Conservation (phyloP, 2,888 invertebrate species). For the Ophonus ardosiacus region DNA sequence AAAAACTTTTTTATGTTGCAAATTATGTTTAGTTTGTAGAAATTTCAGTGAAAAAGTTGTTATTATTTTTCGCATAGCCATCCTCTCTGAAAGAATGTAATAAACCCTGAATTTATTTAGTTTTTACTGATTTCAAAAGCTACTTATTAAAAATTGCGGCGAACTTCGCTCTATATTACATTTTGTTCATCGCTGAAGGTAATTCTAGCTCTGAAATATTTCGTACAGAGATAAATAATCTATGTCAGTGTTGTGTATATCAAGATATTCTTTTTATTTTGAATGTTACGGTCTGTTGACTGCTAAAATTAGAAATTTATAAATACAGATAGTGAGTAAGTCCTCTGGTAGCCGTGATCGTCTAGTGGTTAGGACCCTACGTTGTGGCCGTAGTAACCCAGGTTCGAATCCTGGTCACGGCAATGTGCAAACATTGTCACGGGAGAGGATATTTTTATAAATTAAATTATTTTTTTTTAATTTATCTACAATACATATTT, state of each 20-base stretch:
- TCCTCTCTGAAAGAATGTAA: neutral
- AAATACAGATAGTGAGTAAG: neutral
- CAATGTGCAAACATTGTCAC: constrained; percentile 70
- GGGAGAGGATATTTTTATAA: constrained; percentile 61
- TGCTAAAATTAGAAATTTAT: neutral
- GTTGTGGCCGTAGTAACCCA: constrained; percentile 81
- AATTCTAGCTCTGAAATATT: neutral
- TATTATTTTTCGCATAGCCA: constrained; percentile 9
- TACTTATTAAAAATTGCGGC: neutral
- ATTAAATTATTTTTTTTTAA: neutral
- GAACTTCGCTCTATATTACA: neutral
- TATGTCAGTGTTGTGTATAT: neutral
- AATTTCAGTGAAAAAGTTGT: constrained; percentile 27
- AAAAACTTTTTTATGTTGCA: constrained; percentile 34
- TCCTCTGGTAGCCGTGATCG: constrained; percentile 70
- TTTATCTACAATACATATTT: too few species aligned
- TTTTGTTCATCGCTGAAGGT: neutral
- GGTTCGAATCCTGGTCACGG: constrained; percentile 81
- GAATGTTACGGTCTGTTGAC: neutral
- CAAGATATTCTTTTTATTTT: neutral
- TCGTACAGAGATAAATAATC: neutral
- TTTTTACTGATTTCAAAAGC: neutral
- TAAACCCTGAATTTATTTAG: constrained; percentile 27
- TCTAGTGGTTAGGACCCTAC: constrained; percentile 78
- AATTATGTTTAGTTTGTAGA: constrained; percentile 34